These are phyloP conservation scores for Astropecten irregularis DNA, from an alignment of 53 echinoderm and acorn worm species.

Conservation along the genomic window DNA sequence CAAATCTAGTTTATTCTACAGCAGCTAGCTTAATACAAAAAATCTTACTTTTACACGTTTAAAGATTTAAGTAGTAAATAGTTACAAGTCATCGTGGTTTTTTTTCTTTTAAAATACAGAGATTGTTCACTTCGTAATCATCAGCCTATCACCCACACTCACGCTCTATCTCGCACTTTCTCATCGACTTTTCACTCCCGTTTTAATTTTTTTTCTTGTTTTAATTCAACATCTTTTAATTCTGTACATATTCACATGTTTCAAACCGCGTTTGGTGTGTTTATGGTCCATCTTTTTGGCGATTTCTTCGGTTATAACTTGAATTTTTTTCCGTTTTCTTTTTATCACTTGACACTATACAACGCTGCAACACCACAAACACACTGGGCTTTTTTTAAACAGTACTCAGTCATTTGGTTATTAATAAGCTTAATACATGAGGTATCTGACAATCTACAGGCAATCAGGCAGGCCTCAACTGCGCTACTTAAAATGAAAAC, in stretches of 20 bases:
- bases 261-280: neutral
- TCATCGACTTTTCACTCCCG: neutral
- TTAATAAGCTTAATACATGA: conserved; percentile 41
- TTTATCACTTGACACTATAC: conserved; percentile 1
- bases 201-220: neutral
- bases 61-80: conserved; percentile 39
- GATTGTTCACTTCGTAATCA: neutral
- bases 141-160: neutral
- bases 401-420: conserved; percentile 7
- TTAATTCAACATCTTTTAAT: conserved; percentile 1
- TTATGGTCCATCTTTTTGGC: conserved; percentile 21
- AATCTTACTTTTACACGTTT: conserved; percentile 38
- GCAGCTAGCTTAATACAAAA: conserved; percentile 42
- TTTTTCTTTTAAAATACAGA: conserved; percentile 41
- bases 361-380: neutral
- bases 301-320: conserved; percentile 15
- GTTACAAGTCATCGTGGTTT: conserved; percentile 40
- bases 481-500: too few relatives aligned
- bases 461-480: too few relatives aligned
- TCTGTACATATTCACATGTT: conserved; percentile 57
- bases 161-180: neutral
- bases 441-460: conserved; percentile 12
- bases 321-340: neutral
- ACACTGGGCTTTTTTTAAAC: neutral
- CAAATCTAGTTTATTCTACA: conserved; percentile 48